A percentile compares a stretch with the other conserved stretches of the same genome.
These are phyloP conservation scores for Scylla paramamosain DNA, from an alignment of 1,140 invertebrate species.

Conservation along the genomic window DNA sequence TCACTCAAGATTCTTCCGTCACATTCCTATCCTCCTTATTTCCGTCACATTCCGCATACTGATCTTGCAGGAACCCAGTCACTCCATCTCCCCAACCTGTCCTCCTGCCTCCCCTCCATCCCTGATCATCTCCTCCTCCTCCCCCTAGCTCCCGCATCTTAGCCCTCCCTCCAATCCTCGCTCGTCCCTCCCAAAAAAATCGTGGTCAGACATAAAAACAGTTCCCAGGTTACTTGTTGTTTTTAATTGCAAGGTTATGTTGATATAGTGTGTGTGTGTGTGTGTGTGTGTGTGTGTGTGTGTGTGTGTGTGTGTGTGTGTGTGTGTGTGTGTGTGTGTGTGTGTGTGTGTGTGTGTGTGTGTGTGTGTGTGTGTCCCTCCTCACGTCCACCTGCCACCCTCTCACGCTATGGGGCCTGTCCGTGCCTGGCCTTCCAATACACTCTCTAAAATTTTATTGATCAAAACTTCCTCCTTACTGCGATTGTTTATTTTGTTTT, in stretches of 20 bases:
- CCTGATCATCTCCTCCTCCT: not conserved
- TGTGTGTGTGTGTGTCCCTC: too few species aligned
- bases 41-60: not conserved
- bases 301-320: too few species aligned
- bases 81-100: not conserved
- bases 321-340: too few species aligned
- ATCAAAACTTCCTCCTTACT: too few species aligned
- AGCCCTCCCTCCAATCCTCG: not conserved
- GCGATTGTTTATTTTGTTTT: too few species aligned
- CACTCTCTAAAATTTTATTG: too few species aligned
- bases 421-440: too few species aligned
- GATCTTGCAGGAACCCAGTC: constrained; percentile 9
- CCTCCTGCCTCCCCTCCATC: not conserved
- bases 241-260: constrained; percentile 4
- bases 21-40: not conserved
- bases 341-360: too few species aligned
- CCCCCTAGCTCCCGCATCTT: not conserved
- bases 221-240: not conserved
- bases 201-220: not conserved
- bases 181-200: not conserved
- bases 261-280: too few species aligned
- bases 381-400: too few species aligned
- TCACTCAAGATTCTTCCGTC: not conserved
- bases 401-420: too few species aligned
- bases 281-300: too few species aligned